Base-by-base conservation (phyloP, 2,113 vertebrate genomes). In the Poecilia latipinna region DNA sequence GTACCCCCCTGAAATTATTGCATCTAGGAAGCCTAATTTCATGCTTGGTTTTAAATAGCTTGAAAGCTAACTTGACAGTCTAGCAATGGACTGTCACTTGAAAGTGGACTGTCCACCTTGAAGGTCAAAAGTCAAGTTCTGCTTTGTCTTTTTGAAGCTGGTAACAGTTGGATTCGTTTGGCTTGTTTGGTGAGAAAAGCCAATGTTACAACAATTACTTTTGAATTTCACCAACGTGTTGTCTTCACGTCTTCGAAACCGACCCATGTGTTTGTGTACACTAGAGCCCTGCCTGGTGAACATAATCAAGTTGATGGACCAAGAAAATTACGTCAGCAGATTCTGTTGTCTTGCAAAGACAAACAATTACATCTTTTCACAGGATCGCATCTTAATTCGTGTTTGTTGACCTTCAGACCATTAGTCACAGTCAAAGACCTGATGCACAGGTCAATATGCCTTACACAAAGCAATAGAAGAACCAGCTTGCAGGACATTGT, bases 401-500 rank as follows among this genome's bases (percentile, higher is more conserved):
- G 24, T 32, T 26, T 61, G 26, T 37, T 64, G 39, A 64, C 32
- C 70, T 78, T 82, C 72, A 62, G 13, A 19, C 26, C 4, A 6
- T 65, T 74, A 32, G 29, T 73, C 65, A 76, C 22, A n/a, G n/a
- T n/a, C n/a, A 48, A 22, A 65, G 65, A 67, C 51, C 7, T 8
- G 65, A 44, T 77, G 61, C 64, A 84, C 89, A 90, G 80, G 84
- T 85, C 68, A 73, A 3, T 19, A 19, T 44, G 44, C 33, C 70
- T 57, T 54, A 26, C 28, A 80, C 13, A 73, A 72, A 70, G 63
- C 63, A 77, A 10, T 29, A 31, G 6, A 68, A 60, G 39, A 39
- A 5, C 2, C 42, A 35, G 4, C 61, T 4, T 67, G 4, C 48
- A 12, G 8, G 13, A 61, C 65, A n/a, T 0, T 5, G 6, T 19